Evolutionary conservation across 1,140 invertebrate species (phyloP), one percentile per base, ranked within the genome.

Genomic region (Colletes latitarsis): DNA sequence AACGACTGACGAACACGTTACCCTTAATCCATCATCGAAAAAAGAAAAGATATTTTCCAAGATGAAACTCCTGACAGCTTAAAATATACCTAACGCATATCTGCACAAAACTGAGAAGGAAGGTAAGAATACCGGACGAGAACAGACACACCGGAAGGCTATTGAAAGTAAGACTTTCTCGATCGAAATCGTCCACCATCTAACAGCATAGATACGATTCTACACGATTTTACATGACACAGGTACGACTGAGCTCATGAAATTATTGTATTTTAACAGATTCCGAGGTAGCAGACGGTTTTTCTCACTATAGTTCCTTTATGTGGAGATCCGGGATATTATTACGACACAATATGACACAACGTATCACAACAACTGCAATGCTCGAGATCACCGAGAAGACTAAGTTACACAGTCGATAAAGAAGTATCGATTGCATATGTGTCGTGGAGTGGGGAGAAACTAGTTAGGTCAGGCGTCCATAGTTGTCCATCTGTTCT

Each of bases 271-370:
- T 46, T 15, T 12, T 3, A 30, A 70, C 14, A 21, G 14, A 10
- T 17, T 60, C 69, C 9, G 21, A 10, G 21, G 17, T 67, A 5
- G 19, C 14, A 4, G 21, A 62, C 43, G 17, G 17, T n/a, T 70
- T 41, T 4, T 62, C 6, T 62, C 17, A 39, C 75, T 19, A 17
- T 17, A 46, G 55, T 62, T 15, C n/a, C 3, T 17, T 43, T 53
- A 60, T 5, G 12, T 60, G 46, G n/a, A 77, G 46, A 10, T 46
- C 30, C 21, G 46, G n/a, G 43, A 53, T 52, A 39, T 77, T 77
- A 77, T 77, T 77, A 43, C 75, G 75, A 77, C 75, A 77, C 66
- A 77, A 77, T 70, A 70, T 58, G 67, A 70, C 67, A 77, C 75
- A 71, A 70, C 62, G 75, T 77, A 46, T 70, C 43, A 77, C 75